Evolutionary conservation across 2,113 vertebrate species (phyloP), one percentile per base, ranked within the genome.

Genomic region (Plectropomus leopardus): DNA sequence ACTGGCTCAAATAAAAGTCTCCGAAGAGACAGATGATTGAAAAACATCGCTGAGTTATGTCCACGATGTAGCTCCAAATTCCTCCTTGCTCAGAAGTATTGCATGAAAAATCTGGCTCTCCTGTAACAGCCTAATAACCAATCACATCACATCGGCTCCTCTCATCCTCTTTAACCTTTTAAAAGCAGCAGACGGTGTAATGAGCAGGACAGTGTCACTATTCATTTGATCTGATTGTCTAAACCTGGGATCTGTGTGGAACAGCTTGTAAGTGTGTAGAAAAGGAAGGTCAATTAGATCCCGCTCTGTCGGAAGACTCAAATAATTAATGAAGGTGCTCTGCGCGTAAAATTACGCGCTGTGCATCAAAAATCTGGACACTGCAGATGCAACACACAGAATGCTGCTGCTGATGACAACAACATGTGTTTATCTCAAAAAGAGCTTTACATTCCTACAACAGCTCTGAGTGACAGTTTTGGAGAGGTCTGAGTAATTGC

Each of bases 201-300:
- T 72, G 58, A 79, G 57, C 40, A 28, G 59, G 68, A 47, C 68
- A 34, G 36, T 72, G 76, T 60, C 59, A 36, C 26, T 60, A 48
- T 19, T 64, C n/a, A 47, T 79, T 57, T 48, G 11, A 58, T 55
- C 42, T 65, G 30, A 72, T 34, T 21, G 48, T 54, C 48, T 19
- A 63, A 47, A 64, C 48, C 19, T 45, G 51, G 58, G n/a, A n/a
- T 60, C 58, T 28, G 30, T 17, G 50, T 19, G n/a, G 40, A 80
- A 58, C 67, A 54, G 58, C 48, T 79, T 47, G 36, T 40, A 45
- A 57, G 50, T 34, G 40, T 47, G 47, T 1, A 17, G 16, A 24
- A 40, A 26, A 57, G 50, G 16, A 72, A 55, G 36, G 50, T 57
- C 50, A 60, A 58, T 76, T 48, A 58, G 53, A 58, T 24, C 28